Evolutionary conservation across 64 coral and sea anemone species (phyloP).

Genomic region (Actinia equina): DNA sequence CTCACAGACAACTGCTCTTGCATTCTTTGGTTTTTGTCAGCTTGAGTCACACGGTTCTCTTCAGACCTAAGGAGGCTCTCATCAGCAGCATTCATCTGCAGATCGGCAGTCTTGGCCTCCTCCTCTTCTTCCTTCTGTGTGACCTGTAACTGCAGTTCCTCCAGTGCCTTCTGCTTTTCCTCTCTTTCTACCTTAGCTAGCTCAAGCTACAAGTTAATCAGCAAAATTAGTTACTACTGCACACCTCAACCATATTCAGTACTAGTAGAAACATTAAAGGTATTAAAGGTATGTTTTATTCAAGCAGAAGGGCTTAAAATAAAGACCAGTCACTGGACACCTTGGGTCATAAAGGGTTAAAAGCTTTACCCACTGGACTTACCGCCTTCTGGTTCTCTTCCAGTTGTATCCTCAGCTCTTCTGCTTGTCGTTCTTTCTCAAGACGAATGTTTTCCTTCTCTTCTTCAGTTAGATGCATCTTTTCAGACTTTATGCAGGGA

Average conservation of each 20-base stretch:
- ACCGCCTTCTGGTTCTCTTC: background rate
- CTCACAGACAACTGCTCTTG: background rate
- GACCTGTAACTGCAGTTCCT: background rate
- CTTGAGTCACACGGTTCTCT: background rate
- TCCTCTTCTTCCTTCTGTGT: background rate
- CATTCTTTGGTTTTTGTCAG: conserved; percentile 4
- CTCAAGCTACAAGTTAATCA: background rate
- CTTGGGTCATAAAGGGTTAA: too few relatives aligned
- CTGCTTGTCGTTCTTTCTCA: conserved; percentile 6
- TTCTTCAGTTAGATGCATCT: background rate
- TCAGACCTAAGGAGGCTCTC: background rate
- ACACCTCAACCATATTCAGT: too few relatives aligned
- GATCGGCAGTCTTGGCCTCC: background rate
- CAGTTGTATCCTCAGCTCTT: background rate
- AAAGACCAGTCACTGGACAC: too few relatives aligned
- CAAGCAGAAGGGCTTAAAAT: too few relatives aligned
- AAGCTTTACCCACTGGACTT: background rate
- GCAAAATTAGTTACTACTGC: too few relatives aligned
- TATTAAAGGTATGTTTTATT: too few relatives aligned
- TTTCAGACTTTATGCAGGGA: too few relatives aligned
- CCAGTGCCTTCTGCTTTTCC: background rate
- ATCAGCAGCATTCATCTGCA: background rate
- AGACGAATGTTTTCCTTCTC: background rate
- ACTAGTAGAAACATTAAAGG: too few relatives aligned
- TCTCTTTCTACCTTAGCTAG: background rate